Evolutionary conservation across 2,888 invertebrate species (phyloP), one percentile per base, ranked within the genome.

Genomic region (Anthophora plumipes): DNA sequence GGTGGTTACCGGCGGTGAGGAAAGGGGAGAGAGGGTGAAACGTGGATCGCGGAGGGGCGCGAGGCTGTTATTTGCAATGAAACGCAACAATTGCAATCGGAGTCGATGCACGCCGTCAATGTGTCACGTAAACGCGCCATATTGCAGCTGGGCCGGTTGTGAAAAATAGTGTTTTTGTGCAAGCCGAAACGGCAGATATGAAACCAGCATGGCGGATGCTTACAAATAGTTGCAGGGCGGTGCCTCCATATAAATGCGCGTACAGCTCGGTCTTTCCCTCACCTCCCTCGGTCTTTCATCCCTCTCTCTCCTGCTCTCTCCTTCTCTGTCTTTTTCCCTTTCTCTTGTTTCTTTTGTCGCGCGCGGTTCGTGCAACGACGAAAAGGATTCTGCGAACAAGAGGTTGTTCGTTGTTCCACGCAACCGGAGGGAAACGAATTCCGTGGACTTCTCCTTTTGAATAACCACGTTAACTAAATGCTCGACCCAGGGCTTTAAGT

Each of bases 161-260:
- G 88, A 85, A 91, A 90, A 79, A 90, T 88, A 89, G 86, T 91
- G 91, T 92, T 91, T 88, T 90, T 90, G 90, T 91, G 88, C 90
- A 91, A 89, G 92, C 89, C 88, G 89, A 88, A 88, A 88, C 89
- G 90, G 85, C 88, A 90, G 91, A 92, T 91, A 92, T 92, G 90
- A 92, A 91, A 92, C 90, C 92, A 91, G 92, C 91, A 92, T 92
- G 92, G 92, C 92, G 92, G 92, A 92, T 92, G 92, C 92, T 92
- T 92, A 91, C 92, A 92, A 92, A 92, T 91, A 92, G 92, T 92
- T 92, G 88, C 90, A 90, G 92, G 92, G 92, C 92, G 92, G 90
- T 86, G 88, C 88, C 90, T 88, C 85, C 83, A 87, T 87, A 87
- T 87, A 87, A 88, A 88, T 86, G 86, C 86, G 86, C 55, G 55